Conservation (phyloP, 1,140 invertebrate species). For the Lasioglossum baleicum region DNA sequence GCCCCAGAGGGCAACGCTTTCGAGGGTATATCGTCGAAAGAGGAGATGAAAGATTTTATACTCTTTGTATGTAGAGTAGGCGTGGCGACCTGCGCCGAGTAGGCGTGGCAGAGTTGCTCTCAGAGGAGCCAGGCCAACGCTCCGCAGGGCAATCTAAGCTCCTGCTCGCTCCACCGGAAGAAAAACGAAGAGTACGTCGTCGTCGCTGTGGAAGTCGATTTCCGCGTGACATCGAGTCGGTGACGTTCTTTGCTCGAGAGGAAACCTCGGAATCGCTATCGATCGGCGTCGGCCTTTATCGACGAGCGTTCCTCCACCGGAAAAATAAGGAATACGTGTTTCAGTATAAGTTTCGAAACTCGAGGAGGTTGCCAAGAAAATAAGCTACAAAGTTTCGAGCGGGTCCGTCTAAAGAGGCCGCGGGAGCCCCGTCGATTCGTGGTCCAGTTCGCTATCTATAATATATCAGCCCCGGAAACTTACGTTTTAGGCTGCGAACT, state of each 20-base stretch:
- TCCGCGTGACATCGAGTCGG: background rate
- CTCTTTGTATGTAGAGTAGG: too few relatives aligned
- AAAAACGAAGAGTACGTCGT: too few relatives aligned
- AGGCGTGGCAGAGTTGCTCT: too few relatives aligned
- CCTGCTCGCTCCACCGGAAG: too few relatives aligned
- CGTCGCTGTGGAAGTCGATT: background rate
- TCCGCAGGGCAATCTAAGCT: too few relatives aligned
- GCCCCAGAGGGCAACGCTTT: too few relatives aligned
- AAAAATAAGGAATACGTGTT: constrained; percentile 16
- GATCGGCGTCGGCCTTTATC: background rate
- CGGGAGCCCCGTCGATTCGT: background rate
- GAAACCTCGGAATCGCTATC: background rate
- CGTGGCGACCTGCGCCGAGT: too few relatives aligned
- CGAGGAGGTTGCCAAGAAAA: constrained; percentile 28
- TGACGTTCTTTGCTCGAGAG: background rate
- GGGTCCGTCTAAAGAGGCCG: background rate
- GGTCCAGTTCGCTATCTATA: background rate
- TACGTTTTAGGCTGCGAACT: background rate
- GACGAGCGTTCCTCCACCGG: background rate
- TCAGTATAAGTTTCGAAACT: background rate
- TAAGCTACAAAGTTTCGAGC: constrained; percentile 22
- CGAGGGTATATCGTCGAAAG: too few relatives aligned
- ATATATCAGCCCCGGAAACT: constrained; percentile 6
- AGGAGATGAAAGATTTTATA: too few relatives aligned
- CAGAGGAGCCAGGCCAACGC: too few relatives aligned